Evolutionary conservation across 1,140 invertebrate genomes (phyloP), one percentile per base, ranked within the genome.

Genomic region (Lepidotrigona ventralis): DNA sequence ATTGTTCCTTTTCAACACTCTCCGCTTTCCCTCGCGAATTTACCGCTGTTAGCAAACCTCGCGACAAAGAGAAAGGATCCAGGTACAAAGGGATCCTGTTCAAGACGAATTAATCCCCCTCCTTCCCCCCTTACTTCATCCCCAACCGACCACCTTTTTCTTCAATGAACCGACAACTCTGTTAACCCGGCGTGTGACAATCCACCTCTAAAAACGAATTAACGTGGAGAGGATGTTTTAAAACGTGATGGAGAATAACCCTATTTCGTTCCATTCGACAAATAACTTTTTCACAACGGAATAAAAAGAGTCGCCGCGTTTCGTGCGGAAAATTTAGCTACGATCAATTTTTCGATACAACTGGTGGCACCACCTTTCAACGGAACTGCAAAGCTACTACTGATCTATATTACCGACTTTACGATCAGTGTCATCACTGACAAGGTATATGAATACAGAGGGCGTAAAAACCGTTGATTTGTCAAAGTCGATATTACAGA

Each of bases 181-280:
- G 75, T 77, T 77, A 77, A 12, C 75, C 8, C n/a, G n/a, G 26
- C 58, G 75, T 23, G 39, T 51, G n/a, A 77, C 26, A 39, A 77
- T 29, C 23, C 60, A 21, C 19, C 58, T 76, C 26, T 76, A 23
- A 64, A 46, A 46, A 64, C n/a, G 39, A 70, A 70, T 70, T 6
- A 70, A 70, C 33, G 1, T 8, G 19, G 2, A 9, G 15, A n/a
- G 29, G 14, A n/a, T 2, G 39, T 39, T 26, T 19, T n/a, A 75
- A 75, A 75, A 4, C 11, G 6, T 0, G 33, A 58, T 15, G n/a
- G 33, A 60, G n/a, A 23, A 60, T 23, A 60, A 75, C 23, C 29
- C 29, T 74, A 5, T 60, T 60, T 56, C 29, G 0, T 0, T 23
- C 23, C 15, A 11, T 21, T 12, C 21, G 19, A 17, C 1, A 2